Evolutionary conservation across 2,888 invertebrate species (phyloP).

Genomic region (Gastrophysa polygoni): DNA sequence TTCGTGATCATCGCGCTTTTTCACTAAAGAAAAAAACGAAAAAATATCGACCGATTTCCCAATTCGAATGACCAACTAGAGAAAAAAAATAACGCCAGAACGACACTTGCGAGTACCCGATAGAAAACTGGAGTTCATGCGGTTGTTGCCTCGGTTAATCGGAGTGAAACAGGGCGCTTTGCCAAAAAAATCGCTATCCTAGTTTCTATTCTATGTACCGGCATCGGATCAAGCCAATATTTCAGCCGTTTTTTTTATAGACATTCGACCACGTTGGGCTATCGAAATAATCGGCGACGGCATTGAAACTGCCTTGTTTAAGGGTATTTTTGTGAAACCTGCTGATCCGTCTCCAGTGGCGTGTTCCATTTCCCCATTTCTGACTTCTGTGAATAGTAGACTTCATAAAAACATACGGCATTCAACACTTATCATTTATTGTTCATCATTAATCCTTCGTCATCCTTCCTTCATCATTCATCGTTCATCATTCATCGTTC

Average conservation of each 20-base stretch:
- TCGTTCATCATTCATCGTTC: too few species aligned
- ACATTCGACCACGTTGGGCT: not conserved
- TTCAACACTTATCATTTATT: too few species aligned
- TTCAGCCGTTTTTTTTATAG: slow-evolving; percentile 22
- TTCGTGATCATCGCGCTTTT: too few species aligned
- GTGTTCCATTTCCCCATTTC: too few species aligned
- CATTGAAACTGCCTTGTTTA: too few species aligned
- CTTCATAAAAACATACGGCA: too few species aligned
- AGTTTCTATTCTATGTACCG: slow-evolving; percentile 28
- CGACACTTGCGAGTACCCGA: slow-evolving; percentile 31
- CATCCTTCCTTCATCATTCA: too few species aligned
- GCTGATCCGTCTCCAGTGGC: too few species aligned
- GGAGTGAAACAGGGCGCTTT: slow-evolving; percentile 28
- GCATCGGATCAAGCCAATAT: slow-evolving; percentile 31
- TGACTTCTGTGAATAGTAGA: too few species aligned
- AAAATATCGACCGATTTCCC: not conserved
- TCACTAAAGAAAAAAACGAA: not conserved
- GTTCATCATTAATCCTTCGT: too few species aligned
- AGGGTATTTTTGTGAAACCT: too few species aligned
- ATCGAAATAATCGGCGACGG: too few species aligned
- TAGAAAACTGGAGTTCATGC: slow-evolving; percentile 33
- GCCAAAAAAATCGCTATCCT: slow-evolving; percentile 40
- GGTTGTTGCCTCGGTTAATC: slow-evolving; percentile 35
- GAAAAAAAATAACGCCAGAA: slow-evolving; percentile 25
- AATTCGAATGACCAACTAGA: slow-evolving; percentile 10